Conservation (phyloP, 2,888 invertebrate species). For the Rhagonycha fulva region DNA sequence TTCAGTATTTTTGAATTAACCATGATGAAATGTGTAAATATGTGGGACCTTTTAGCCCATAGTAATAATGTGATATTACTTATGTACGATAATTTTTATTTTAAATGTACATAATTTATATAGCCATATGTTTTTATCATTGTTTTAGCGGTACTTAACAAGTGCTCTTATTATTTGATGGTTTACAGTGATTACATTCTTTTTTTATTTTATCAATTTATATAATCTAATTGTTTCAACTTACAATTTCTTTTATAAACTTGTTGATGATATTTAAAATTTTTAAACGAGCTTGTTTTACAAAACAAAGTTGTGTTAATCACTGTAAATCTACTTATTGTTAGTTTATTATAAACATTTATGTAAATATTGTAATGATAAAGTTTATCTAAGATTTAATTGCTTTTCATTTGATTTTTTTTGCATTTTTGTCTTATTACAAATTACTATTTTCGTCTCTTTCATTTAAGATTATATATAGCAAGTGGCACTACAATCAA, state of each 20-base stretch:
- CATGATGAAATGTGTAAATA: constrained; percentile 2
- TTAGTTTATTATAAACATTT: not conserved
- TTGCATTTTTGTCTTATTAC: too few relatives aligned
- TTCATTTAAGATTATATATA: too few relatives aligned
- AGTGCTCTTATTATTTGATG: constrained; percentile 35
- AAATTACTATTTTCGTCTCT: too few relatives aligned
- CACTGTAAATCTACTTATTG: not conserved
- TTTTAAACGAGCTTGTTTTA: not conserved
- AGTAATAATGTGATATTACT: constrained; percentile 28
- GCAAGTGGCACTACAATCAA: too few relatives aligned
- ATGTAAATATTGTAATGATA: not conserved
- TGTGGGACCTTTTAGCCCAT: constrained; percentile 14
- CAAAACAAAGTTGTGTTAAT: not conserved
- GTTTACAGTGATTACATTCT: constrained; percentile 8
- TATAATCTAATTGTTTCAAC: not conserved
- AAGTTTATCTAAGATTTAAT: not conserved
- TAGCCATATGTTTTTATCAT: constrained; percentile 23
- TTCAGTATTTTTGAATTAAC: constrained; percentile 25
- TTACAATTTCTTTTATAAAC: not conserved
- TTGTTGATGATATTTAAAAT: not conserved
- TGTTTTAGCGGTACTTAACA: constrained; percentile 36
- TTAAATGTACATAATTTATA: constrained; percentile 18
- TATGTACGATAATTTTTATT: constrained; percentile 20
- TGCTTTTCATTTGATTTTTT: not conserved
- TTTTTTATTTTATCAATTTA: not conserved